phyloP scores from a whole-genome alignment of 2,113 vertebrate species.

The Apaloderma vittatum region DNA sequence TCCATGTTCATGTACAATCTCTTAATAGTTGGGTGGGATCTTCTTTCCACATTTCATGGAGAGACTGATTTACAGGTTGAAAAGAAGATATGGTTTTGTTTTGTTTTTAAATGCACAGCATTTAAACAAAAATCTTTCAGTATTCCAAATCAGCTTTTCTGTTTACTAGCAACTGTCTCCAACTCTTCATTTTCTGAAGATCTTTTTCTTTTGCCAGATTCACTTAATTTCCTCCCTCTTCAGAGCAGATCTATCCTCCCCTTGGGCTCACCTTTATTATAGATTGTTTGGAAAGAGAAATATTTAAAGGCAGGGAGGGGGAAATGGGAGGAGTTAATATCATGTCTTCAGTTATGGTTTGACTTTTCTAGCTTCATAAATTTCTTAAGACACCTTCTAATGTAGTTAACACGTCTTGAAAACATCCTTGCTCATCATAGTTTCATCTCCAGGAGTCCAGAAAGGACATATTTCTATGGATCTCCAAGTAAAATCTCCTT shows the following conservation, averaged over 20 bases:
- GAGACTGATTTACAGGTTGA: slow-evolving; percentile 2
- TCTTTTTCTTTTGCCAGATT: neutral
- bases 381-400: neutral
- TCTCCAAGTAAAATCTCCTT: neutral
- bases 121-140: neutral
- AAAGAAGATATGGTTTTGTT: neutral
- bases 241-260: neutral
- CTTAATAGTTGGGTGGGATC: slow-evolving; percentile 39
- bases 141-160: neutral
- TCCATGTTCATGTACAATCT: slow-evolving; percentile 19
- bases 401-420: neutral
- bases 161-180: neutral
- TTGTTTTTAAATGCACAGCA: neutral
- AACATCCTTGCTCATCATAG: neutral
- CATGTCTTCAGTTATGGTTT: neutral
- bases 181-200: neutral
- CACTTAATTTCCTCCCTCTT: neutral
- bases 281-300: neutral
- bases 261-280: neutral
- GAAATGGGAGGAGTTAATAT: neutral
- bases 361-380: neutral
- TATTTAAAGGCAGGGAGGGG: neutral
- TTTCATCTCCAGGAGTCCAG: neutral
- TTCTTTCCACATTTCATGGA: slow-evolving; percentile 33
- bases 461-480: neutral